A percentile compares a stretch with the other conserved stretches of the same genome.
phyloP scores from a whole-genome alignment of 2,113 vertebrate genomes.

The Ptilonorhynchus violaceus region DNA sequence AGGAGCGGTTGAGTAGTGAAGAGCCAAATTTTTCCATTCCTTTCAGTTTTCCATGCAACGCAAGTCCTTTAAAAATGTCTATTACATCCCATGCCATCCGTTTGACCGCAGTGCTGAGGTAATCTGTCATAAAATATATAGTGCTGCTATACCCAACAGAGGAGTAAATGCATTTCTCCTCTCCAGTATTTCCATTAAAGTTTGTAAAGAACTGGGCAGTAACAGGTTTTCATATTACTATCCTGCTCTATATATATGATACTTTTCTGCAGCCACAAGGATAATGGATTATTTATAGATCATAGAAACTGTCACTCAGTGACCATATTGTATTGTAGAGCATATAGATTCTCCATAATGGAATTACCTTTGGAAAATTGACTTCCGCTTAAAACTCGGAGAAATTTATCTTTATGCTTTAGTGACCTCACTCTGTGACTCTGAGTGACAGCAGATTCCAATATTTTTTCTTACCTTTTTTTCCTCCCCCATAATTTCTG shows the following conservation, averaged over 20 bases:
- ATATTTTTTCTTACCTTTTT: background rate
- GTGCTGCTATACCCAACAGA: background rate
- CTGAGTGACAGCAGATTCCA: background rate
- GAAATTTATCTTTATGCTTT: background rate
- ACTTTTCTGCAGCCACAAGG: background rate
- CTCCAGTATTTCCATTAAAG: background rate
- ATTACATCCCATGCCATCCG: background rate
- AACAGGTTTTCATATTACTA: background rate
- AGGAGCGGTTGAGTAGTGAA: background rate
- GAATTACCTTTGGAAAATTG: slow-evolving; percentile 17
- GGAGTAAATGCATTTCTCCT: background rate
- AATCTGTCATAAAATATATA: background rate
- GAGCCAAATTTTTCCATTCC: background rate
- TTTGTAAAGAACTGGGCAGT: background rate
- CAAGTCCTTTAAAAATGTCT: background rate
- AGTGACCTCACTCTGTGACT: background rate
- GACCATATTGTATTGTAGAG: background rate
- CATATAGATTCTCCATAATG: background rate
- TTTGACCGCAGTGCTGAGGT: background rate
- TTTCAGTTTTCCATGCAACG: background rate
- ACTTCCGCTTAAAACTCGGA: slow-evolving; percentile 13
- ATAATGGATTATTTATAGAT: slow-evolving; percentile 6
- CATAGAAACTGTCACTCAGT: background rate
- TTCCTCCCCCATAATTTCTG: background rate
- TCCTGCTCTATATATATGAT: background rate